Conservation (phyloP, 2,888 invertebrate species). For the Philopedon plagiatum region DNA sequence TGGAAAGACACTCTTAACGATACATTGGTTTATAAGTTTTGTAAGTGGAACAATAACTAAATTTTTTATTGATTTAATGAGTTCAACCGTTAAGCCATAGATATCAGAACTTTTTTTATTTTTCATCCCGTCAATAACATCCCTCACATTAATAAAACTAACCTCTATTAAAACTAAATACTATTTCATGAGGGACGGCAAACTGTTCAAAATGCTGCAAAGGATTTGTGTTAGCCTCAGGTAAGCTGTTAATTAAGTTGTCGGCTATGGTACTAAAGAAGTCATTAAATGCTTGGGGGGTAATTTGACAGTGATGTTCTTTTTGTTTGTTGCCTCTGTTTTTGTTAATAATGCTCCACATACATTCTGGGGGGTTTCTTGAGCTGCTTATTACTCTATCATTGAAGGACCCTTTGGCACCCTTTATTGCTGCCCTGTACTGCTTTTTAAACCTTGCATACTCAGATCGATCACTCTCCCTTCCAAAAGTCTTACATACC, state of each 20-base stretch:
- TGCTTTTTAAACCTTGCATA: neutral
- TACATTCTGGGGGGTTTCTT: neutral
- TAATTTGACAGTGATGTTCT: neutral
- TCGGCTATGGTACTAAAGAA: neutral
- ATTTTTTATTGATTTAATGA: too few relatives aligned
- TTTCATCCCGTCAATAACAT: neutral
- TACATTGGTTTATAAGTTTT: neutral
- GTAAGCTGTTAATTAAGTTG: neutral
- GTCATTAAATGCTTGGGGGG: neutral
- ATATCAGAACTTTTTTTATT: constrained; percentile 12
- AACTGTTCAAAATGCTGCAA: neutral
- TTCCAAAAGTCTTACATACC: neutral
- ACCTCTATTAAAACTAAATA: too few relatives aligned
- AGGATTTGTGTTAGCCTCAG: neutral
- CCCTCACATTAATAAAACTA: neutral
- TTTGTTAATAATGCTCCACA: neutral
- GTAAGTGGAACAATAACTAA: constrained; percentile 8
- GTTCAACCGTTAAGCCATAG: neutral
- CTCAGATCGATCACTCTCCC: neutral
- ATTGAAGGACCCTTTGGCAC: neutral
- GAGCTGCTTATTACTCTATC: neutral
- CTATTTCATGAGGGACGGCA: neutral
- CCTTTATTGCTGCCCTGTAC: neutral
- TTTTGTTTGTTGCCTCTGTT: neutral
- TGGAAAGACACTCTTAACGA: neutral